Evolutionary conservation across 2,797 vertebrate species (phyloP), one percentile per base, ranked within the genome.

Genomic region (Clarias pachynema): DNA sequence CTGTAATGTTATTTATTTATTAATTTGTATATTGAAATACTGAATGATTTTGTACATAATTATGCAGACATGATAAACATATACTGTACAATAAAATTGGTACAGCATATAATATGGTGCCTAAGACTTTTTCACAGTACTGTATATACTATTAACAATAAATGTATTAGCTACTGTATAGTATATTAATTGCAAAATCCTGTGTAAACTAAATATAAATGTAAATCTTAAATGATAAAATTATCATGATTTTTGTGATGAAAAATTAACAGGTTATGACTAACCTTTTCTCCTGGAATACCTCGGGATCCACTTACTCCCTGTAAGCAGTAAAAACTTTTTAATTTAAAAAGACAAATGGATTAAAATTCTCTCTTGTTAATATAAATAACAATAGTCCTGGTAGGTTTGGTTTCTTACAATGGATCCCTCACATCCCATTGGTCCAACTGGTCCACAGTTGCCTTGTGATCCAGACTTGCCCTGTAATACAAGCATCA

Each of bases 271-370:
- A 31, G 15, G 20, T 56, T n/a, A 79, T 6, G 3, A 82, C 91
- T 72, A 6, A 95, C 95, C 94, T 95, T 96, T 81, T 94, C 93
- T 90, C 95, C 95, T 20, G 16, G 72, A 56, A 85, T 16, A 5
- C 95, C 95, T 1, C 84, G 79, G 0, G 86, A 22, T 8, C 95
- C 95, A 3, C 24, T 63, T 56, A 0, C n/a, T 81, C 95, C 95
- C 95, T 96, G 82, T 37, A 70, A 24, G n/a, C 16, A 79, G 20
- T 73, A 4, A 20, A 40, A 6, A 40, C 37, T 40, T 40, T 37
- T 40, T 14, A 18, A 40, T 63, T 63, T 62, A 0, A 69, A 20
- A 31, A 2, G 63, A 29, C 24, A 75, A n/a, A 75, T 8, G 7
- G 37, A n/a, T 24, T 40, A 3, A 37, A 70, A 40, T 14, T n/a